Evolutionary conservation across 2,888 invertebrate genomes (phyloP).

Genomic region (Seira ritae): DNA sequence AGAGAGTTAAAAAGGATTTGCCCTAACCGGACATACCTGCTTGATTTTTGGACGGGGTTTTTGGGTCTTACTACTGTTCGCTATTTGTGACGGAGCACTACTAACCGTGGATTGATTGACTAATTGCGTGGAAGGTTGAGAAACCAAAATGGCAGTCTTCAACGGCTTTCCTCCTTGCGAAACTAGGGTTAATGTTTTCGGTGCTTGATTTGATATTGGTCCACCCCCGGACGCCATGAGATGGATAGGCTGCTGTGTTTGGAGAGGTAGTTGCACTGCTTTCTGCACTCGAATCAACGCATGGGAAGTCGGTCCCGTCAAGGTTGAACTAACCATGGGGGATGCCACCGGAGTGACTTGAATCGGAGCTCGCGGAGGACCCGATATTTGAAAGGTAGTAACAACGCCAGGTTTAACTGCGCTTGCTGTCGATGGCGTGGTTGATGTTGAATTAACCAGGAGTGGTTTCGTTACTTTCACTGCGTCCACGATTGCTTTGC

Average conservation of each 20-base stretch:
- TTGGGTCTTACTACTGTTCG: constrained; percentile 62
- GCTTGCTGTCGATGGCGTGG: constrained; percentile 9
- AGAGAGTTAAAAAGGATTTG: too few species aligned
- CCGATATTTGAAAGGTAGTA: constrained; percentile 32
- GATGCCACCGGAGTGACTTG: constrained; percentile 16
- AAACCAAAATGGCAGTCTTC: constrained; percentile 51
- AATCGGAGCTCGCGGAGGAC: constrained; percentile 36
- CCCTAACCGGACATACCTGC: constrained; percentile 58
- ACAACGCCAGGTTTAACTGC: constrained; percentile 12
- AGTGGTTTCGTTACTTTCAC: constrained; percentile 24
- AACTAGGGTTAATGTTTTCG: constrained; percentile 55
- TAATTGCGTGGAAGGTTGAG: constrained; percentile 49
- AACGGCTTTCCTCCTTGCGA: constrained; percentile 55
- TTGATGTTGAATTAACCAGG: constrained; percentile 12
- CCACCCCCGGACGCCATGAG: constrained; percentile 48
- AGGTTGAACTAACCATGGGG: not conserved
- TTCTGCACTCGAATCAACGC: constrained; percentile 55
- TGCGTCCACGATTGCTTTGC: not conserved
- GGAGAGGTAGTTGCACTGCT: constrained; percentile 24
- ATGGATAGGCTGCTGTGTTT: constrained; percentile 36
- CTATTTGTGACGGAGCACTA: constrained; percentile 66
- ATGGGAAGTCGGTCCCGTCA: constrained; percentile 25
- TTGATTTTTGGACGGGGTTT: constrained; percentile 68
- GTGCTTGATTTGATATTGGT: constrained; percentile 24
- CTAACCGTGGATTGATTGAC: constrained; percentile 60